A percentile compares a stretch with the other conserved stretches of the same genome.
Evolutionary conservation across 2,797 vertebrate species (phyloP).

Genomic region (Perodicticus potto): DNA sequence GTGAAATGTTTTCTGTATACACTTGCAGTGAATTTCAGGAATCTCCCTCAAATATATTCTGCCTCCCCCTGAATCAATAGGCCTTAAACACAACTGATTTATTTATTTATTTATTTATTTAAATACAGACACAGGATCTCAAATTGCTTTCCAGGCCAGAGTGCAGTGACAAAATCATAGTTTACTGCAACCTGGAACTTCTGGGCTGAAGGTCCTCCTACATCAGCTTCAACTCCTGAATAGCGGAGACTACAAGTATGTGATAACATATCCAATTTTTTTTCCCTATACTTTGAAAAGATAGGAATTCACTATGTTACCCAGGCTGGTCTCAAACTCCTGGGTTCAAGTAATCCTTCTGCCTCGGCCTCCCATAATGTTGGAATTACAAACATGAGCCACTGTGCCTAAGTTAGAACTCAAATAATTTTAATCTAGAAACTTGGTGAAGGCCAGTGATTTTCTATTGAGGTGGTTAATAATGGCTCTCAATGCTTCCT

Average conservation of each 20-base stretch:
- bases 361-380: not conserved
- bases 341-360: not conserved
- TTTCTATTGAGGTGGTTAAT: not conserved
- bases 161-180: not conserved
- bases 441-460: not conserved
- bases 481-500: not conserved
- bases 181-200: not conserved
- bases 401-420: not conserved
- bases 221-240: not conserved
- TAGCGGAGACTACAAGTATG: not conserved
- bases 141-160: not conserved
- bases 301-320: not conserved
- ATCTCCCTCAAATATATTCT: not conserved
- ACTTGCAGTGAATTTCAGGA: not conserved
- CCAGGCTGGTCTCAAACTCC: not conserved
- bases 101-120: not conserved
- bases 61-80: not conserved
- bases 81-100: not conserved
- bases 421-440: not conserved
- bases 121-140: not conserved
- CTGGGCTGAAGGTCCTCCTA: not conserved
- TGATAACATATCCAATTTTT: not conserved
- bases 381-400: not conserved
- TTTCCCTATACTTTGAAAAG: not conserved
- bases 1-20: not conserved